Evolutionary conservation across 2,113 vertebrate species (phyloP).

Genomic region (Psephotus haematonotus): DNA sequence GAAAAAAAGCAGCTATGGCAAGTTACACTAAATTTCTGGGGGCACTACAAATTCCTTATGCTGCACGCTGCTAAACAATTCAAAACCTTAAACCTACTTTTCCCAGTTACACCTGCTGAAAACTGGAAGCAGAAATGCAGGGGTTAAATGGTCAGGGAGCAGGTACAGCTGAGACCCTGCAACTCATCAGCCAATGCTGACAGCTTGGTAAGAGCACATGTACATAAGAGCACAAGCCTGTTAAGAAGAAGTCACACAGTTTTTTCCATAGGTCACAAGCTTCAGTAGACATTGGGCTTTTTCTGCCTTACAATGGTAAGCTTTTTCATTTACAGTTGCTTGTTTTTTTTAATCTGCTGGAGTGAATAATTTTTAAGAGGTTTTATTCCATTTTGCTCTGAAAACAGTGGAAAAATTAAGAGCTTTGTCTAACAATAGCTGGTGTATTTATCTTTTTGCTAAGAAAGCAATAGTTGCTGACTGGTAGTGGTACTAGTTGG

Average conservation of each 20-base stretch:
- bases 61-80: not conserved
- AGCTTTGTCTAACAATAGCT: not conserved
- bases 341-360: not conserved
- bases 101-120: not conserved
- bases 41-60: not conserved
- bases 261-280: fast-evolving
- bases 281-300: not conserved
- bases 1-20: not conserved
- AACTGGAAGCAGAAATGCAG: not conserved
- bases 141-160: not conserved
- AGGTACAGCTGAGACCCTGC: constrained; percentile 3
- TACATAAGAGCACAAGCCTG: not conserved
- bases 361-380: not conserved
- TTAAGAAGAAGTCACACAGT: fast-evolving
- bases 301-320: not conserved
- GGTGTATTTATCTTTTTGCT: not conserved
- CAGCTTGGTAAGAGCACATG: not conserved
- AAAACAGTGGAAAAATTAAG: not conserved
- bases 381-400: not conserved
- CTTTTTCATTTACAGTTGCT: not conserved
- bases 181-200: not conserved
- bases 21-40: not conserved
- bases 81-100: not conserved
- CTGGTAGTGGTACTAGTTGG: not conserved
- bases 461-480: not conserved